Percentiles rank a stretch among this genome's conserved stretches.
These are phyloP conservation scores for Laspeyria flexula DNA, from an alignment of 2,888 invertebrate species.

Conservation along the genomic window DNA sequence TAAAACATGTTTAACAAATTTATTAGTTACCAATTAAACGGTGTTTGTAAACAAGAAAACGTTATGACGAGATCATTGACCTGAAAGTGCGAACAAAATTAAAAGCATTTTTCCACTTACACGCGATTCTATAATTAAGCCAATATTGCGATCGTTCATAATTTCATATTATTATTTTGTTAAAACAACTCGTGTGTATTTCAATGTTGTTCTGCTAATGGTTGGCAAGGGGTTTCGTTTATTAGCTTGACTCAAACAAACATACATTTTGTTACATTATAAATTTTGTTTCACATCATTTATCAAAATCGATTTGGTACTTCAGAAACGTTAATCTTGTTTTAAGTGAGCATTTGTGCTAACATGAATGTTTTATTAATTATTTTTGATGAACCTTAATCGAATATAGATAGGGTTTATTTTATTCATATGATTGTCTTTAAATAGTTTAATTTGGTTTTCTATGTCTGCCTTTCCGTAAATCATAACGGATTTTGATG, in stretches of 20 bases:
- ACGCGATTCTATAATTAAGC: conserved; percentile 52
- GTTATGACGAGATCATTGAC: conserved; percentile 19
- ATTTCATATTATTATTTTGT: conserved; percentile 22
- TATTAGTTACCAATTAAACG: conserved; percentile 18
- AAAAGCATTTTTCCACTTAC: conserved; percentile 31
- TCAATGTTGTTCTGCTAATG: neutral
- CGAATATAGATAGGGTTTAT: too few species aligned
- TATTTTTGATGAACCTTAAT: too few species aligned
- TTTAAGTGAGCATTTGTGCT: too few species aligned
- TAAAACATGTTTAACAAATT: conserved; percentile 7
- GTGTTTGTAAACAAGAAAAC: conserved; percentile 27
- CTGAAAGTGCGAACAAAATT: conserved; percentile 35
- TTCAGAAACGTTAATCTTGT: neutral
- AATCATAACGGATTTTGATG: too few species aligned
- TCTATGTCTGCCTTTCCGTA: too few species aligned
- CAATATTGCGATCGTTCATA: conserved; percentile 33
- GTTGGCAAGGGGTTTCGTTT: neutral
- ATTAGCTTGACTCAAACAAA: neutral
- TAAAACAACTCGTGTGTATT: conserved; percentile 4
- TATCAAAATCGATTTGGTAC: neutral
- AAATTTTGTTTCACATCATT: neutral
- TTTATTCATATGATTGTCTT: too few species aligned
- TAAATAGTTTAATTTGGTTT: too few species aligned
- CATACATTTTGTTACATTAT: neutral
- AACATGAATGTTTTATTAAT: too few species aligned